Base-by-base conservation (phyloP, 1,140 invertebrate species). In the Drosophila cardini region DNA sequence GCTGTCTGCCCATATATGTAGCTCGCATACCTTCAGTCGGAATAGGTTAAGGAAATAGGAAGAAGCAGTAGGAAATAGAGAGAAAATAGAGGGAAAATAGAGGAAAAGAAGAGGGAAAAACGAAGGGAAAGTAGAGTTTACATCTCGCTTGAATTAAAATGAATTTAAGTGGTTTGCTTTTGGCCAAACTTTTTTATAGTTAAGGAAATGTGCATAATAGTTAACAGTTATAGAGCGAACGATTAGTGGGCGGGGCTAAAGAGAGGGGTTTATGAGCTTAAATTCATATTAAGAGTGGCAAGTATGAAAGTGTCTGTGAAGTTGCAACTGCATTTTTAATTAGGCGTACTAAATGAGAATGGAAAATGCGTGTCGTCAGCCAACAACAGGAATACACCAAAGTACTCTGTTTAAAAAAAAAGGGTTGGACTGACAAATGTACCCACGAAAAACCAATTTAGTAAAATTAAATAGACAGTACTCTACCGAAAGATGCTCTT, bases 91-190 rank as follows among this genome's bases (percentile, higher is more conserved):
- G 50, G 18, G 34, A n/a, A 50, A 69, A 53, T 60, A 42, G 58
- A 32, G 75, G 40, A 30, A 43, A 18, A 38, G 26, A 8, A n/a
- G 36, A 11, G 18, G 60, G n/a, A n/a, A 13, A 10, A n/a, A 21
- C 43, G 10, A 34, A 36, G 50, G 18, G 34, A n/a, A 50, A 69
- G 58, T 60, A 42, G 58, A 32, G 75, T 53, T 45, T 69, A 60
- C 53, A 86, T 72, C 52, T 50, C 50, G 65, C 63, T 50, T 65
- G 64, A 78, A 71, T 82, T 87, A 79, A 85, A 78, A 76, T 82
- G 75, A 86, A 72, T 87, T 87, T 73, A 75, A 82, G 68, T 75
- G 73, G 61, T 72, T 68, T 75, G 70, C 82, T 63, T 70, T 58
- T 65, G 67, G 56, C 52, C 61, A 70, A 78, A 76, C 53, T 76